Evolutionary conservation across 53 echinoderm and acorn worm species (phyloP), one percentile per base, ranked within the genome.

Genomic region (Echinometra lucunter): DNA sequence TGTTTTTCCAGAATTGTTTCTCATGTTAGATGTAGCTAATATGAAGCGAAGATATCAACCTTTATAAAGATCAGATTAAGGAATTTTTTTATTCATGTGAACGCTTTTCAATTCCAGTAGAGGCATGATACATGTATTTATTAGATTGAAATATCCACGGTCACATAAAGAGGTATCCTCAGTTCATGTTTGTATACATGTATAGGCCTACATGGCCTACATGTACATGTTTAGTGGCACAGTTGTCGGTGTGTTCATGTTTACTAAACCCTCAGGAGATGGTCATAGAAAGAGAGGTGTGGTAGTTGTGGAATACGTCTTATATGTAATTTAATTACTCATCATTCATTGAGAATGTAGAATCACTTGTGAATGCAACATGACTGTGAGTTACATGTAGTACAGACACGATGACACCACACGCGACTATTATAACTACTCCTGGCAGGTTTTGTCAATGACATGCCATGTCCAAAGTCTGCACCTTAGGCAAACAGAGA

Each of bases 401-500:
- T n/a, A n/a, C n/a, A n/a, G n/a, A n/a, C n/a, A 21, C 30, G 30
- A 18, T 49, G 10, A n/a, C 49, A 85, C 11, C 49, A 85, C 47
- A 45, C 49, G 30, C n/a, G 47, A 49, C 85, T 49, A 25, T 85
- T 45, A 44, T 49, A 85, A 47, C 45, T 81, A 42, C 74, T 85
- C 49, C 18, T n/a, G 85, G 49, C 49, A 49, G 28, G 57, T 32
- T 89, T 89, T 89, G 89, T 89, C 58, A 89, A 60, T 57, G 63
- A 60, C 60, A 37, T 89, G 89, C 42, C 35, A 89, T 58, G 89
- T 47, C 58, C 89, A 89, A 89, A 89, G 89, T 89, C 89, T 89
- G 89, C 89, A 28, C 58, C 89, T 60, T 89, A 23, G 57, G 58
- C 60, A 89, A 89, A 89, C 37, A 89, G 40, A 89, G 38, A 38